phyloP scores from a whole-genome alignment of 1,140 invertebrate genomes.

The Philaenus spumarius region DNA sequence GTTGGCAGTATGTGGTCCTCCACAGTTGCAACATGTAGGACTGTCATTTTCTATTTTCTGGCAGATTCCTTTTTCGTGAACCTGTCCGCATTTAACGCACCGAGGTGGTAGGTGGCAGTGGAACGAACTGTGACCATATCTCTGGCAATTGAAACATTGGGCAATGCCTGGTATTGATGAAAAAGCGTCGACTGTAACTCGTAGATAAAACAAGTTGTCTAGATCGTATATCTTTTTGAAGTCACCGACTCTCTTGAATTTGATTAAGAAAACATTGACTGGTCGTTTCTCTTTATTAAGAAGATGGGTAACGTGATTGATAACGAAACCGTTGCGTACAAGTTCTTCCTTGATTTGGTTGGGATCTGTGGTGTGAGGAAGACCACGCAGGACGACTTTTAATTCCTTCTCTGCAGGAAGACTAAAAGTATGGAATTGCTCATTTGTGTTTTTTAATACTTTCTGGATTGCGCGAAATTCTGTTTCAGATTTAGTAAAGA shows the following conservation, averaged over 20 bases:
- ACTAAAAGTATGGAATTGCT: too few relatives aligned
- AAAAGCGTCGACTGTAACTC: not conserved
- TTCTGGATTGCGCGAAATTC: too few relatives aligned
- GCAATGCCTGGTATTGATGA: not conserved
- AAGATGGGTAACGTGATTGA: too few relatives aligned
- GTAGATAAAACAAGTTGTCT: not conserved
- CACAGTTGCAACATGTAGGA: conserved; percentile 34
- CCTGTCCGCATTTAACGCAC: conserved; percentile 37
- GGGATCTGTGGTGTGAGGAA: too few relatives aligned
- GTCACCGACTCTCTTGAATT: not conserved
- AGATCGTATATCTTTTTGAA: not conserved
- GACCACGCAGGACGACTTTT: too few relatives aligned
- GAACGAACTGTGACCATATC: conserved; percentile 35
- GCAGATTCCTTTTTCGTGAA: conserved; percentile 36
- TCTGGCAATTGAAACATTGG: conserved; percentile 36
- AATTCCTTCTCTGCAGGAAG: too few relatives aligned
- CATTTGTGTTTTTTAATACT: too few relatives aligned
- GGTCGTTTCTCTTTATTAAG: too few relatives aligned
- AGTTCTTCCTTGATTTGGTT: too few relatives aligned
- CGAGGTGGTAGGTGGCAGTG: conserved; percentile 30
- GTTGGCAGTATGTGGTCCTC: conserved; percentile 36
- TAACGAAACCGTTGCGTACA: too few relatives aligned
- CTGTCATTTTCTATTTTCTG: conserved; percentile 22
- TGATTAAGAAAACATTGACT: not conserved
- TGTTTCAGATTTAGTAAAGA: too few relatives aligned